Base-by-base conservation (phyloP, 2,888 invertebrate genomes). In the Lycocerus yunnanus region DNA sequence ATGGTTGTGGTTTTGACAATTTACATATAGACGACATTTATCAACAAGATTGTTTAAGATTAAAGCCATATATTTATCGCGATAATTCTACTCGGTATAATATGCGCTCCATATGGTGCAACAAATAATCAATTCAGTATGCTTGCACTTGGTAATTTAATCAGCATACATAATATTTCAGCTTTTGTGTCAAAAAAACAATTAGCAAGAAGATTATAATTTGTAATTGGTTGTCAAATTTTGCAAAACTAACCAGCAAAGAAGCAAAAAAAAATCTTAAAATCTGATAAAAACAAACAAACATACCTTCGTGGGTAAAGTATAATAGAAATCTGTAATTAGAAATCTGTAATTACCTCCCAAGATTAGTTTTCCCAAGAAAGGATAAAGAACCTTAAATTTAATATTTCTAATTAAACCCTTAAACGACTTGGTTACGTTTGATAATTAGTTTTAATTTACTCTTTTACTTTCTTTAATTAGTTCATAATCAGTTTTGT, bases 21-120 rank as follows among this genome's bases (percentile, higher is more conserved):
- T 63, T 63, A 20, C 61, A 63, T 63, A 63, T 63, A 63, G 18
- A 63, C 18, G n/a, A 63, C 61, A 63, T 63, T 63, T 63, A 63
- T 63, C 61, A 63, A 18, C 20, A 20, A 18, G 61, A 63, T 63
- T 63, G 61, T 63, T 63, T 63, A 63, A 63, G 61, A 63, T 63
- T 63, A 63, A 20, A 13, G 18, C 61, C 18, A 63, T 63, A 63
- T 63, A 63, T 63, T 63, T 63, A 18, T 16, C 20, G 18, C 18
- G 20, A 20, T 63, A 63, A 63, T 63, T 63, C 15, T 15, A 16
- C 18, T 20, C n/a, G 15, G 18, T 20, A 20, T 63, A 18, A 43
- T 43, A 20, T 63, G 16, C 13, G 20, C 16, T 18, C 61, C 61
- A 63, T 63, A 63, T 18, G 61, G 61, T n/a, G 18, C 18, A 16